A percentile compares a stretch with the other conserved stretches of the same genome.
These are phyloP conservation scores for Latheticus oryzae DNA, from an alignment of 2,888 invertebrate genomes.

Conservation along the genomic window DNA sequence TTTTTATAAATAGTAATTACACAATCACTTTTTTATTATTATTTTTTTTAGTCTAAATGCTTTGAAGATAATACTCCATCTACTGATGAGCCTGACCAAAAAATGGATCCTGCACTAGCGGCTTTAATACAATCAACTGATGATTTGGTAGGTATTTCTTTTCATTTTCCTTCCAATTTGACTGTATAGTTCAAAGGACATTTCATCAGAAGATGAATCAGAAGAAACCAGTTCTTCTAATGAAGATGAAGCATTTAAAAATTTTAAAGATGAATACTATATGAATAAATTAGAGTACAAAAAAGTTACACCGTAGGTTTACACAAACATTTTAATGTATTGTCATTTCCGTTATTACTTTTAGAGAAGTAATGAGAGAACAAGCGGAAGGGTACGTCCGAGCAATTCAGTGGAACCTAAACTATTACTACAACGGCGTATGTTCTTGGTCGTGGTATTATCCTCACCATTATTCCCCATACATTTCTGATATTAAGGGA, in stretches of 20 bases:
- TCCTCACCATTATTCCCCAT: slow-evolving; percentile 97
- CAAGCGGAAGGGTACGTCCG: slow-evolving; percentile 91
- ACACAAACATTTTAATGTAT: neutral
- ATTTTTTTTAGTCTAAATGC: slow-evolving; percentile 3
- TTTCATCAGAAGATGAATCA: slow-evolving; percentile 45
- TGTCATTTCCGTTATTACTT: too few relatives aligned
- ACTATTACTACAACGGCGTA: slow-evolving; percentile 97
- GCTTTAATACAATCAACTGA: slow-evolving; percentile 74
- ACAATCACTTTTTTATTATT: neutral
- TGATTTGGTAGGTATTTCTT: slow-evolving; percentile 67
- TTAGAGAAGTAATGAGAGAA: slow-evolving; percentile 79
- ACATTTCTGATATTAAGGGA: slow-evolving; percentile 90
- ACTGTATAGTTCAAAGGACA: too few relatives aligned
- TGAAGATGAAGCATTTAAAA: slow-evolving; percentile 70
- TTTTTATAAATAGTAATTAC: too few relatives aligned
- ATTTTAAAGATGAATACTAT: slow-evolving; percentile 94
- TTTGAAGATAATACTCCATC: neutral
- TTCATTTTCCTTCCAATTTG: too few relatives aligned
- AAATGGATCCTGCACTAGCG: slow-evolving; percentile 65
- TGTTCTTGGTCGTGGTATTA: slow-evolving; percentile 99
- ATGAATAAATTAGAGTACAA: slow-evolving; percentile 86
- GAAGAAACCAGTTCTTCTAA: slow-evolving; percentile 45
- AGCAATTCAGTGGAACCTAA: slow-evolving; percentile 96
- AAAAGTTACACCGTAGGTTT: slow-evolving; percentile 79
- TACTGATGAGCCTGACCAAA: neutral